These are phyloP conservation scores for Ornithoptera priamus DNA, from an alignment of 2,888 invertebrate genomes.

Conservation along the genomic window DNA sequence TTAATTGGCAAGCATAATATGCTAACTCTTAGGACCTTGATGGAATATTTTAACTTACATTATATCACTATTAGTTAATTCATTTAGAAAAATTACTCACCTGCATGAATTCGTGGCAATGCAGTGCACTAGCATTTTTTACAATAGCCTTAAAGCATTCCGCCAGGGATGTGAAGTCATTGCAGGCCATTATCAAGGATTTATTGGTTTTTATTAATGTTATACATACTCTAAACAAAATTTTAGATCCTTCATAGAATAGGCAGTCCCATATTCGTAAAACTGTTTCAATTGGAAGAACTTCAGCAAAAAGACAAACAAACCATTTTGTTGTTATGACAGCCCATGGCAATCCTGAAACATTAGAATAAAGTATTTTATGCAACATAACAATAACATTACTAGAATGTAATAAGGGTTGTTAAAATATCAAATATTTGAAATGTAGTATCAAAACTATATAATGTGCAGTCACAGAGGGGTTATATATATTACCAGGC, in stretches of 20 bases:
- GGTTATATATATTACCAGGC: no score
- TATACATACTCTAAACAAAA: constrained; percentile 93
- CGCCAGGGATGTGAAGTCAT: constrained; percentile 90
- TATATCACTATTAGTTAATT: neutral
- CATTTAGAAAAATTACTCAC: constrained; percentile 61
- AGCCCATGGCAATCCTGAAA: constrained; percentile 89
- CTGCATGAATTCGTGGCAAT: constrained; percentile 95
- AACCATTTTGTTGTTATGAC: constrained; percentile 97
- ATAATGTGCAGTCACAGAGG: no score
- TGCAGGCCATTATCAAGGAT: constrained; percentile 85
- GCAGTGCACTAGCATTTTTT: constrained; percentile 86
- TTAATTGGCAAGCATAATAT: no score
- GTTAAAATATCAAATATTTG: neutral
- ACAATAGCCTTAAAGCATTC: constrained; percentile 91
- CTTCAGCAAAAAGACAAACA: constrained; percentile 95
- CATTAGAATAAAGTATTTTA: neutral
- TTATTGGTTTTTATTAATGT: constrained; percentile 89
- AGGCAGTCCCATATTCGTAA: constrained; percentile 97
- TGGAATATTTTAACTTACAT: neutral
- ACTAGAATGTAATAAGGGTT: neutral
- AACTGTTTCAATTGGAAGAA: constrained; percentile 95
- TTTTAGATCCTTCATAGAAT: constrained; percentile 96
- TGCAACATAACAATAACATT: neutral
- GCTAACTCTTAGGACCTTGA: neutral
- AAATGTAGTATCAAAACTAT: no score